Percentiles rank a stretch among this genome's conserved stretches.
Conservation (phyloP, 2,113 vertebrate genomes). For the Pungitius pungitius region DNA sequence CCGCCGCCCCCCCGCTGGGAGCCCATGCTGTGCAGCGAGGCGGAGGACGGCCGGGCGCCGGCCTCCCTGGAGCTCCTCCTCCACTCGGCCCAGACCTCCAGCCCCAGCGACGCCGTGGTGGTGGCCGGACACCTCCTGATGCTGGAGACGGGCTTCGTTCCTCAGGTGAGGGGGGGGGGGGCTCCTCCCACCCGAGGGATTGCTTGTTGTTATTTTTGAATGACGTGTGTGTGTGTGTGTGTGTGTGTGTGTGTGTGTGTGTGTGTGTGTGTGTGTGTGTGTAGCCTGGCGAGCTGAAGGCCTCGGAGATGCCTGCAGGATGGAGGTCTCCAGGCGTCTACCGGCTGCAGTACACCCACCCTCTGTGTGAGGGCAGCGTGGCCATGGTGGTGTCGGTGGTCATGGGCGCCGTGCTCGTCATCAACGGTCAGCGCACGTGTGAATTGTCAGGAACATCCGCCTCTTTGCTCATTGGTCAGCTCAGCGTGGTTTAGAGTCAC, state of each 20-base stretch:
- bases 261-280: conserved; percentile 5
- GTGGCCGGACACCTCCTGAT: conserved; percentile 89
- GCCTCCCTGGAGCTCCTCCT: conserved; percentile 88
- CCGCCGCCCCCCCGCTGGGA: conserved; percentile 73
- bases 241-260: background rate
- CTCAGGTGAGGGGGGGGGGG: conserved; percentile 74
- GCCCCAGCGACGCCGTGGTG: conserved; percentile 84
- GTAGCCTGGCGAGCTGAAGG: conserved; percentile 62
- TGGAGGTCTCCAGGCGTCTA: conserved; percentile 86
- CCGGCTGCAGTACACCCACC: conserved; percentile 87
- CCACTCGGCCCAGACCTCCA: conserved; percentile 76
- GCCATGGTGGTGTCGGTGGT: conserved; percentile 85
- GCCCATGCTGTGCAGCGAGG: conserved; percentile 93
- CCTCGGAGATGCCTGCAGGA: conserved; percentile 85
- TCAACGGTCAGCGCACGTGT: conserved; percentile 84
- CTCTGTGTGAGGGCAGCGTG: conserved; percentile 84
- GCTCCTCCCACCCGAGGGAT: background rate
- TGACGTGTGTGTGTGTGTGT: background rate
- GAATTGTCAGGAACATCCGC: too few species aligned
- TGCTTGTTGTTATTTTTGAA: too few species aligned
- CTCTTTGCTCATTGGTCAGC: too few species aligned
- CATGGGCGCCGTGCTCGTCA: conserved; percentile 85
- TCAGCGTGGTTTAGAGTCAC: background rate
- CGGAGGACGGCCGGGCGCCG: conserved; percentile 85
- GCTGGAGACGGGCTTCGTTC: conserved; percentile 90